phyloP scores from a whole-genome alignment of 2,888 invertebrate genomes.

The Nemotelus pantherinus region DNA sequence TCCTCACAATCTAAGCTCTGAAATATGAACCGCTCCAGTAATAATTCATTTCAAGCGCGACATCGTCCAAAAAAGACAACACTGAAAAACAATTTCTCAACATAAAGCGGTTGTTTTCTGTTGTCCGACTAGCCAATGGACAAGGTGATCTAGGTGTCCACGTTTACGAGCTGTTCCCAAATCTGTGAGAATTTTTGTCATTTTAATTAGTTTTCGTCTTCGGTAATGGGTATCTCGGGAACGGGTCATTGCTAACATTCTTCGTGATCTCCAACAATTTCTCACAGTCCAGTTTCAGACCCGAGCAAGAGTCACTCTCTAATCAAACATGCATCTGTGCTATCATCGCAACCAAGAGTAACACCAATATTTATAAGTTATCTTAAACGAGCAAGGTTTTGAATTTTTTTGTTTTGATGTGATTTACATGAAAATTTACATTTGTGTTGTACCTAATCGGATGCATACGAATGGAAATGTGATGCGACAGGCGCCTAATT shows the following conservation, averaged over 20 bases:
- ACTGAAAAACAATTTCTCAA: background rate
- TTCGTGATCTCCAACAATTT: constrained; percentile 14
- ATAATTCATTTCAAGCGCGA: too few species aligned
- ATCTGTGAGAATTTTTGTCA: constrained; percentile 27
- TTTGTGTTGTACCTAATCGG: background rate
- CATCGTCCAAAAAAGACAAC: background rate
- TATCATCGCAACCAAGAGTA: background rate
- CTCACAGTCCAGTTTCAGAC: background rate
- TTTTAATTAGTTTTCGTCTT: constrained; percentile 37
- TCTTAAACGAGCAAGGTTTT: background rate
- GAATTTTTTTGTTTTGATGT: background rate
- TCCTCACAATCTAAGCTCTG: background rate
- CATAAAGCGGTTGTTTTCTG: constrained; percentile 17
- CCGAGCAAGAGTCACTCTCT: background rate
- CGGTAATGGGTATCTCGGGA: background rate
- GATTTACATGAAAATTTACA: background rate
- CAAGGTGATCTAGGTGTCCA: constrained; percentile 25
- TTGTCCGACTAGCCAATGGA: background rate
- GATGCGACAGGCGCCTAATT: background rate
- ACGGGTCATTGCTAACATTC: constrained; percentile 22
- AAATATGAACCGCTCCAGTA: background rate
- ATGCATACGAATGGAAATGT: background rate
- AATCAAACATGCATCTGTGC: background rate
- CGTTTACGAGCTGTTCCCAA: background rate
- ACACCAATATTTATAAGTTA: constrained; percentile 1